phyloP scores from a whole-genome alignment of 1,140 invertebrate species.

The Schmidtea mediterranea region DNA sequence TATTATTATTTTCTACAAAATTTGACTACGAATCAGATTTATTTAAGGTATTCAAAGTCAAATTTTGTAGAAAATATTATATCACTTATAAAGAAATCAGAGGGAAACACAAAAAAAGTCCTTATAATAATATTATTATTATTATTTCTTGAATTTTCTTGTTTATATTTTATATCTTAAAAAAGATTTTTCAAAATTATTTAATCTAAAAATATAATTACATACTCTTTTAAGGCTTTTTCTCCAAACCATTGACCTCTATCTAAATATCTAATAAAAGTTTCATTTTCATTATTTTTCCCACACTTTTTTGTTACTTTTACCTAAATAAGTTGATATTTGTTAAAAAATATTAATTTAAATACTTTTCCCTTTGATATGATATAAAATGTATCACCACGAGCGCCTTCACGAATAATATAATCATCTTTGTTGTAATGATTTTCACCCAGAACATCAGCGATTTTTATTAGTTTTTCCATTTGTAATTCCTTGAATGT shows the following conservation, averaged over 20 bases:
- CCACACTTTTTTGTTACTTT: slow-evolving; percentile 55
- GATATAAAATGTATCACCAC: slow-evolving; percentile 95
- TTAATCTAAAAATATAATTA: too few relatives aligned
- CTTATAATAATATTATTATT: too few relatives aligned
- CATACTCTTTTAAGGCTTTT: slow-evolving; percentile 14
- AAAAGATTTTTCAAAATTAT: too few relatives aligned
- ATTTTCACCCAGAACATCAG: slow-evolving; percentile 75
- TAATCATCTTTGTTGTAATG: slow-evolving; percentile 72
- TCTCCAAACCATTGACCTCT: slow-evolving; percentile 23
- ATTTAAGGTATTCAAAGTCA: too few relatives aligned
- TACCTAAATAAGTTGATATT: neutral
- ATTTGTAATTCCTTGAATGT: slow-evolving; percentile 80
- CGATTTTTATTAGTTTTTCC: slow-evolving; percentile 89
- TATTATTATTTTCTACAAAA: too few relatives aligned
- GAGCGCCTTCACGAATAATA: slow-evolving; percentile 85
- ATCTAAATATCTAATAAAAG: slow-evolving; percentile 26
- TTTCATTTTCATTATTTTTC: slow-evolving; percentile 40
- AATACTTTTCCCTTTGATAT: slow-evolving; percentile 74
- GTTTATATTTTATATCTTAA: too few relatives aligned
- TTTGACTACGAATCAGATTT: too few relatives aligned
- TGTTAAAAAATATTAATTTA: too few relatives aligned
- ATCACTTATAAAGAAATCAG: too few relatives aligned
- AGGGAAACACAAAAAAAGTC: too few relatives aligned
- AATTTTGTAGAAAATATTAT: too few relatives aligned
- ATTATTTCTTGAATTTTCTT: too few relatives aligned